Percentiles rank a stretch among this genome's conserved stretches.
Conservation (phyloP, 2,797 vertebrate genomes). For the Trachops cirrhosus region DNA sequence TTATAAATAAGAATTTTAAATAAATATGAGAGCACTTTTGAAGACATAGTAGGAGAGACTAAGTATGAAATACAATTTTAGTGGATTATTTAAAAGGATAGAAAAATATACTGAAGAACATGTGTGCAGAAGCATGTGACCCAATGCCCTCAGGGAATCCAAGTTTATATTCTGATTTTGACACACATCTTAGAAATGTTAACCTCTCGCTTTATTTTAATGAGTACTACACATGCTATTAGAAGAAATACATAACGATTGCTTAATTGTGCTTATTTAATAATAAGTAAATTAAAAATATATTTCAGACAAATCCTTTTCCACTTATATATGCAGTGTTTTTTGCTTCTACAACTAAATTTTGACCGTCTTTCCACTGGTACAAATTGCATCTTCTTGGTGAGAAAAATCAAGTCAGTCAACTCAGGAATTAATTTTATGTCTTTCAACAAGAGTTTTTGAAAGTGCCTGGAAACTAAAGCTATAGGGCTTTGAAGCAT, state of each 20-base stretch:
- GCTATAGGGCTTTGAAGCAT: not conserved
- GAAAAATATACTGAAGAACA: not conserved
- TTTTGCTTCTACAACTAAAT: not conserved
- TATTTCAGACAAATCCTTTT: not conserved
- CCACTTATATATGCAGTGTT: not conserved
- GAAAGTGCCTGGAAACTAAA: constrained; percentile 8
- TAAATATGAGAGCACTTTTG: not conserved
- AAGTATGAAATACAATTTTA: not conserved
- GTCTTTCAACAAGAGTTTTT: not conserved
- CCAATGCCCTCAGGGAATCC: not conserved
- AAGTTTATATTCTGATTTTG: not conserved
- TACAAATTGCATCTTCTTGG: not conserved
- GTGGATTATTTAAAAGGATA: not conserved
- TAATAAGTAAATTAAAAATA: not conserved
- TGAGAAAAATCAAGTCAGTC: not conserved
- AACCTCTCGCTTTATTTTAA: not conserved
- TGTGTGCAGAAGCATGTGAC: not conserved
- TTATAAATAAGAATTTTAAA: constrained; percentile 33
- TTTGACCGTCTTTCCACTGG: not conserved
- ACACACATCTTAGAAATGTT: not conserved
- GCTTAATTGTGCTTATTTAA: not conserved
- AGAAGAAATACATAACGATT: not conserved
- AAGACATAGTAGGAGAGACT: not conserved
- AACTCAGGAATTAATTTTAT: not conserved
- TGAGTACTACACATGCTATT: not conserved